Percentiles rank a stretch among this genome's conserved stretches.
These are phyloP conservation scores for Ciona savignyi DNA, from an alignment of 23 tunicate genomes.

Conservation along the genomic window DNA sequence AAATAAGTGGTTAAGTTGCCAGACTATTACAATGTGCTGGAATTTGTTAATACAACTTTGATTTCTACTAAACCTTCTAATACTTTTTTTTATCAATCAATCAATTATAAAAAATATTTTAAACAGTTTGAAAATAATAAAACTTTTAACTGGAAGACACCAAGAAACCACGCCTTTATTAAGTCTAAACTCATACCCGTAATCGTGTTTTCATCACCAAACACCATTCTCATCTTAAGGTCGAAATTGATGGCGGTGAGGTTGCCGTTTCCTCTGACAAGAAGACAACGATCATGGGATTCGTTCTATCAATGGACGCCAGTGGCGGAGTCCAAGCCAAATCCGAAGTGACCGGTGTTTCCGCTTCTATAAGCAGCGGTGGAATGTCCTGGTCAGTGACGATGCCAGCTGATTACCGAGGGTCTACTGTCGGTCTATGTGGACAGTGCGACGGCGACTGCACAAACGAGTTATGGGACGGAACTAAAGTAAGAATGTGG, in stretches of 20 bases:
- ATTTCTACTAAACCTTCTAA: too few relatives aligned
- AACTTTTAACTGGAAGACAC: too few relatives aligned
- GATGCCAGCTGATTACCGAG: slow-evolving; percentile 45
- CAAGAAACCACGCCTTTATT: too few relatives aligned
- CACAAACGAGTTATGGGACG: slow-evolving; percentile 74
- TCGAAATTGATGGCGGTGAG: slow-evolving; percentile 43
- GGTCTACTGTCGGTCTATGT: slow-evolving; percentile 65
- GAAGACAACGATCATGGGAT: slow-evolving; percentile 17
- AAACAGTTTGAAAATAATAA: too few relatives aligned
- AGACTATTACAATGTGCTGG: too few relatives aligned
- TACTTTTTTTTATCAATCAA: too few relatives aligned
- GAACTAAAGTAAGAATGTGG: slow-evolving; percentile 46
- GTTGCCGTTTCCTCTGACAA: background rate
- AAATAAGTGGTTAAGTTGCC: too few relatives aligned
- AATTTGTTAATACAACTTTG: too few relatives aligned
- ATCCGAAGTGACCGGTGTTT: slow-evolving; percentile 29
- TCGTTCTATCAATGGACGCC: slow-evolving; percentile 6
- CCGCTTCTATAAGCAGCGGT: slow-evolving; percentile 10
- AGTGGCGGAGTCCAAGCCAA: slow-evolving; percentile 21
- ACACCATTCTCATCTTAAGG: too few relatives aligned
- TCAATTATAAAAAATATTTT: too few relatives aligned
- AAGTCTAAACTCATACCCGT: too few relatives aligned
- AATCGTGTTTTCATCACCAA: too few relatives aligned
- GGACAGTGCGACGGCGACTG: slow-evolving; percentile 67
- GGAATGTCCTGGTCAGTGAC: slow-evolving; percentile 80